Evolutionary conservation across 2,888 invertebrate species (phyloP), one percentile per base, ranked within the genome.

Genomic region (Dilophus febrilis): DNA sequence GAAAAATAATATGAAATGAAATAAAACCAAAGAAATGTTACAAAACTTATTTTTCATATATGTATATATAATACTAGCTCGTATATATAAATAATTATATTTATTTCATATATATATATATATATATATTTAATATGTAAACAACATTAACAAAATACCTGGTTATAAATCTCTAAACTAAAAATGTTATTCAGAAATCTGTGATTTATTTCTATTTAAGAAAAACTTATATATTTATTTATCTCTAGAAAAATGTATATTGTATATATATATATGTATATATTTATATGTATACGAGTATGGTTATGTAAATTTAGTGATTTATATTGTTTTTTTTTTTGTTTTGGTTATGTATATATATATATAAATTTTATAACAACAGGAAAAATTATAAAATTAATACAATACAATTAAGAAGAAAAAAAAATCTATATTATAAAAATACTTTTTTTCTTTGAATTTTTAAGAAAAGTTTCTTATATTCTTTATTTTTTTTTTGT

Each of bases 291-390:
- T 8, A 22, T 6, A 34, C 16, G 37, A 37, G 33, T 19, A 37
- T 28, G 41, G 40, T 46, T 46, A 46, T 46, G 46, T 46, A 45
- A 45, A 46, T 46, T 46, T 46, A 42, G 46, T 45, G 46, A 46
- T 46, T 44, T 46, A 46, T 46, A 22, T 22, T 22, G 8, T 22
- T 6, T 6, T 22, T 22, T 22, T 43, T 40, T 44, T 40, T 41
- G 40, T 40, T 37, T 34, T 29, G 37, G 37, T 35, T 33, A 19
- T 41, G 27, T 39, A 36, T 34, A 28, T 30, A 35, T 33, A 29
- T n/a, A 26, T 36, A 22, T 30, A 26, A 14, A 26, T 29, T 30
- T 22, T 22, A 27, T 27, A 26, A 4, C 4, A 22, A 22, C 8
- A 26, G 4, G 16, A 26, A 35, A 26, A 16, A 27, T 35, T 35